Evolutionary conservation across 1,140 invertebrate species (phyloP), one percentile per base, ranked within the genome.

Genomic region (Pogonus chalceus): DNA sequence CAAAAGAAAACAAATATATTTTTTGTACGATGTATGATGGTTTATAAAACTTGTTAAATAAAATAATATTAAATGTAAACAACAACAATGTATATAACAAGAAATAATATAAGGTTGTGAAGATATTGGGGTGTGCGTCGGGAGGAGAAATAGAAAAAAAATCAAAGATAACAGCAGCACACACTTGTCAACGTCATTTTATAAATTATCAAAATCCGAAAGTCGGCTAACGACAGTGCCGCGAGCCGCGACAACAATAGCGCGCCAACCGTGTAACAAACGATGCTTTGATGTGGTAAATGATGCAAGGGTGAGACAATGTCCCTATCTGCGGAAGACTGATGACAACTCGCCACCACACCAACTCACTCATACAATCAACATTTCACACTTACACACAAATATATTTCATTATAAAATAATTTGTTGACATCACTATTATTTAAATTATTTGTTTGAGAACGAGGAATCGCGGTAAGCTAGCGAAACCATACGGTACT

Each of bases 281-380:
- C 62, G 64, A 65, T 55, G 61, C 55, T 65, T 65, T 65, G 64
- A 65, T 65, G 64, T 56, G 62, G 56, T 65, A 63, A 65, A 65
- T 65, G 64, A 65, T 48, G 62, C 62, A 65, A 64, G 64, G 60
- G 64, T 64, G 64, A 65, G 64, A 65, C 64, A 65, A 65, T 65
- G 64, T 58, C 61, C 58, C 59, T 64, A 64, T 65, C 62, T 60
- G 48, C 37, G 35, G 49, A 65, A 63, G 63, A 65, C 59, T 61
- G 62, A 65, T 65, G 63, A 65, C 58, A 58, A 60, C 53, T 62
- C 14, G 4, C 14, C 26, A 31, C 14, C 26, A 4, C 26, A 7
- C 14, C 26, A 31, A 14, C 26, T 7, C 26, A 7, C 26, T 31
- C 26, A n/a, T n/a, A n/a, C 14, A 31, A 7, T 31, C 14, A 31